Base-by-base conservation (phyloP, 2,888 invertebrate species). In the Lypha dubia region DNA sequence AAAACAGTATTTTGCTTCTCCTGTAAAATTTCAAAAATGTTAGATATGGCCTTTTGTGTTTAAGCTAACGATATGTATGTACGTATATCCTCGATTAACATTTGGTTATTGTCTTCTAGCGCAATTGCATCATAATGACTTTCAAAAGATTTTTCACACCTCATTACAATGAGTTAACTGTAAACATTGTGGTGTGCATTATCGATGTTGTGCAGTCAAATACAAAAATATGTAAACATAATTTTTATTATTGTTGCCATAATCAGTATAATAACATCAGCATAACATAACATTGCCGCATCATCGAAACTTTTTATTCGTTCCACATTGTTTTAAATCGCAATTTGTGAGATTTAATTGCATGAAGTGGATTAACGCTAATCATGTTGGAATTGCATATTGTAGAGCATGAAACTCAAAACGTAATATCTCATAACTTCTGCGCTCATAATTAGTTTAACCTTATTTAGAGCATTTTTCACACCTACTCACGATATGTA, bases 61-160 rank as follows among this genome's bases (percentile, higher is more conserved):
- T n/a, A n/a, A n/a, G n/a, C n/a, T n/a, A n/a, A n/a, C n/a, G n/a
- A n/a, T n/a, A n/a, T n/a, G n/a, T n/a, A n/a, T 79, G 56, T 93
- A 74, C 91, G 35, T 20, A 44, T 93, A 6, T 60, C 11, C 35
- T 67, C 49, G 51, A 15, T 15, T 13, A 51, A 93, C 94, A 62
- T 93, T 93, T 90, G 93, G 79, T 93, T 93, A 87, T 84, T 89
- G 89, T 91, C 89, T 83, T 89, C 88, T 17, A 92, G 91, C 74
- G 92, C 89, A 9, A 92, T 88, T 79, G 92, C 89, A 88, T 87
- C 91, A 88, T 90, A 90, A 89, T 90, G 89, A 89, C 86, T 89
- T 90, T 87, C 88, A 49, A 88, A 86, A 84, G 83, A 86, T 87
- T 89, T 90, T 91, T 89, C 88, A 88, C 91, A 90, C 89, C 89